Base-by-base conservation (phyloP, 2,888 invertebrate species). In the Hyalella azteca region DNA sequence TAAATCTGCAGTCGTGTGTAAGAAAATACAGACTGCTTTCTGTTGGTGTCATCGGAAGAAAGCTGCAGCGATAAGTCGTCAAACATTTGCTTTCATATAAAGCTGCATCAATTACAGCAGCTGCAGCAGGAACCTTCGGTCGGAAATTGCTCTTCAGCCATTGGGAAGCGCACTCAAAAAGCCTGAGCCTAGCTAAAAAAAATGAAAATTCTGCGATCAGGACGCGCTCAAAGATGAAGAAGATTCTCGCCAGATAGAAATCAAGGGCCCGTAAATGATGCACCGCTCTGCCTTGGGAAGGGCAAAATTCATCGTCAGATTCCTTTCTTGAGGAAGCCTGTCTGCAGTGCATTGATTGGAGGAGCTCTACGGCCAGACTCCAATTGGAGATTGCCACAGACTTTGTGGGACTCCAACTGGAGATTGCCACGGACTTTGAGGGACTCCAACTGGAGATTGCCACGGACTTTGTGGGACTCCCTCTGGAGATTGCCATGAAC, bases 241-340 rank as follows among this genome's bases (percentile, higher is more conserved):
- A 66, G 59, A 59, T 5, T 32, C 66, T 22, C 66, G 13, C 66
- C 7, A 36, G 66, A 66, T 66, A 66, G 36, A 36, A 66, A 66
- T 66, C 66, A 66, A 66, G 66, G 39, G 36, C 66, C 66, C 66
- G 66, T 66, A 66, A 66, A 66, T 66, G 66, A 66, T 66, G 66
- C 66, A 2, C 36, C 36, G 4, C 36, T 66, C 66, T 36, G 66
- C 32, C 66, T 66, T 36, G 19, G 2, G 66, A 19, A 29, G 66
- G 19, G 66, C 19, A 19, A 66, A 66, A 66, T 66, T 39, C 54
- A 54, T 54, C 54, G 26, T 22, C 22, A 66, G 36, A 66, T 66
- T 66, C 66, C 36, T 2, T 5, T 15, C 3, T 19, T 36, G n/a
- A 36, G 29, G 66, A 66, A 1, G 36, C n/a, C n/a, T n/a, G n/a